Evolutionary conservation across 1,140 invertebrate genomes (phyloP).

Genomic region (Panagrolaimus sp.): DNA sequence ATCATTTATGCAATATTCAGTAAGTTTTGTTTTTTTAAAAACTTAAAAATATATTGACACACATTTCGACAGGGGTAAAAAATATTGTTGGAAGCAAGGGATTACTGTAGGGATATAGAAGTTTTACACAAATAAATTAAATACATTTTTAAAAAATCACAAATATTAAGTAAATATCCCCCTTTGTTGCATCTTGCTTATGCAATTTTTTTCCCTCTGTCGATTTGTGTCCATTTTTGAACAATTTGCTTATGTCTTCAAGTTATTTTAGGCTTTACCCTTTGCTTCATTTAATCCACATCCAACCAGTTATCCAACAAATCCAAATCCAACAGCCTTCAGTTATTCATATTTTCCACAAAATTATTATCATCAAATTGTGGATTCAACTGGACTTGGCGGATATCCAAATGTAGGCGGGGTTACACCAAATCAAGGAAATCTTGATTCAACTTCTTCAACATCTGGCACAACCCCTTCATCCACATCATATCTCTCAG

Average conservation of each 20-base stretch:
- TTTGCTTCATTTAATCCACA: not conserved
- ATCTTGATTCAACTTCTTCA: not conserved
- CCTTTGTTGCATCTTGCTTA: too few relatives aligned
- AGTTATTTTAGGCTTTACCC: not conserved
- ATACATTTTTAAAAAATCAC: too few relatives aligned
- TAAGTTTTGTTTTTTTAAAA: not conserved
- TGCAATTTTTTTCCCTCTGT: too few relatives aligned
- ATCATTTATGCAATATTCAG: constrained; percentile 9
- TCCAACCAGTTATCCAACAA: not conserved
- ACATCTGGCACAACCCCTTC: not conserved
- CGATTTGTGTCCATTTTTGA: not conserved
- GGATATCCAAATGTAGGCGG: not conserved
- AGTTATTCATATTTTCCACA: not conserved
- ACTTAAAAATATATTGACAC: not conserved
- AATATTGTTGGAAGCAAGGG: too few relatives aligned
- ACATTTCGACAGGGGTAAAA: not conserved
- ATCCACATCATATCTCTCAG: not conserved
- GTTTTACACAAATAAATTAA: too few relatives aligned
- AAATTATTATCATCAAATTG: constrained; percentile 6
- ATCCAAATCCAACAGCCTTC: not conserved
- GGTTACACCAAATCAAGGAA: not conserved
- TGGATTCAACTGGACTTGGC: not conserved
- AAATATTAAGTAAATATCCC: too few relatives aligned
- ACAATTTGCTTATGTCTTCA: too few relatives aligned
- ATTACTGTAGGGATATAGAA: too few relatives aligned